Base-by-base conservation (phyloP, 1,140 invertebrate species). In the Agrypnia vestita region DNA sequence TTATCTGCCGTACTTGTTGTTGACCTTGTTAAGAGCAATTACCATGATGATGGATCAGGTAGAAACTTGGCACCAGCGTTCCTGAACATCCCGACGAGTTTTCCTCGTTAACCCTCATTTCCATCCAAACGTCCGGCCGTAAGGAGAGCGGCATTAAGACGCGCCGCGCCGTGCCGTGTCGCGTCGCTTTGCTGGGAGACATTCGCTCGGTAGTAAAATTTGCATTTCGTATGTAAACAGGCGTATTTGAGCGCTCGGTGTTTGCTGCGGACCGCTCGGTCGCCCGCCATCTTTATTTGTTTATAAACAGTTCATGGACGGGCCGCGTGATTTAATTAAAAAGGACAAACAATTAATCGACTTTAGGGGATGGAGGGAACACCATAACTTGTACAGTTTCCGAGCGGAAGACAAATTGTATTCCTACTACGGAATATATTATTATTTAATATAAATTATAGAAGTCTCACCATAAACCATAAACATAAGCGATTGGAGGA, bases 141-240 rank as follows among this genome's bases (percentile, higher is more conserved):
- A 62, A 35, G 59, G 25, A 62, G 21, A 8, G 21, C 19, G 19
- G 59, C 59, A 62, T 62, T 35, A 25, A 62, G 59, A 15, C 59
- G 21, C 4, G 53, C 4, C 53, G 53, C 10, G 53, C 53, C 53
- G 11, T 56, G 53, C 1, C 17, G 59, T 4, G 11, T 25, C 11
- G 56, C 56, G 17, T 53, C n/a, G n/a, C 53, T 56, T 56, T 62
- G 59, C n/a, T 46, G 11, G 15, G 49, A 11, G 12, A 71, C 67
- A 67, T 67, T 67, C 35, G 9, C 13, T 46, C 62, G 17, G 44
- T 17, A 71, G 43, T 71, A 12, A 71, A 71, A 71, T 71, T 71
- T 49, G 67, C 67, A 71, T 71, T 71, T 71, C 49, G 17, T 13
- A 21, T 71, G 67, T 71, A 19, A 21, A 67, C 62, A 67, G 59